A percentile compares a stretch with the other conserved stretches of the same genome.
phyloP scores from a whole-genome alignment of 2,113 vertebrate genomes.

The Arenaria interpres region DNA sequence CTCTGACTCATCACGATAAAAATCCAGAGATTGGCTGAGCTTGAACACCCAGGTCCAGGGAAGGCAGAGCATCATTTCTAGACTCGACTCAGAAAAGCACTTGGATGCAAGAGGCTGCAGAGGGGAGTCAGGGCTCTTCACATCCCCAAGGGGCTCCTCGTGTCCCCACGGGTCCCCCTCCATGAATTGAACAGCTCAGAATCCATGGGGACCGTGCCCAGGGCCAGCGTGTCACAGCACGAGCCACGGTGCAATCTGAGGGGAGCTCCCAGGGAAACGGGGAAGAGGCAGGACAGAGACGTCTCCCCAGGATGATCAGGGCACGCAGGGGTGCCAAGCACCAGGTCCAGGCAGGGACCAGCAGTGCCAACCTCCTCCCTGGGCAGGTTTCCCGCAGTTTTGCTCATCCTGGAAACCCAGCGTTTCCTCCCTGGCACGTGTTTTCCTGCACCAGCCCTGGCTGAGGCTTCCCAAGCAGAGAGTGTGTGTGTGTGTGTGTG shows the following conservation, averaged over 20 bases:
- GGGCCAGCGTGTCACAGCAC: no score
- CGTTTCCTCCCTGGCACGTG: background rate
- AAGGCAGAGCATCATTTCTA: background rate
- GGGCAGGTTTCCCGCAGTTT: background rate
- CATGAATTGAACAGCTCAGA: fast-evolving
- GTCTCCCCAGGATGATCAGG: fast-evolving
- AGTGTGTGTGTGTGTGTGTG: background rate
- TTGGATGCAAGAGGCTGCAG: background rate
- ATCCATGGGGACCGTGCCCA: fast-evolving
- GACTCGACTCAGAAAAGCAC: background rate
- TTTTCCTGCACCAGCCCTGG: background rate
- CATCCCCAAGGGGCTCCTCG: background rate
- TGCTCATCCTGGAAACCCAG: background rate
- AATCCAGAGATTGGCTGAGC: background rate
- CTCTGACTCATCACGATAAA: background rate
- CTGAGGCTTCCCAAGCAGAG: background rate
- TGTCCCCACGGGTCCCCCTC: fast-evolving
- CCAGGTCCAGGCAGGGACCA: fast-evolving
- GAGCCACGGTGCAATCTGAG: fast-evolving
- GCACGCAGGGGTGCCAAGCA: background rate
- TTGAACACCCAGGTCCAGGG: background rate
- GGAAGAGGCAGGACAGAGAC: background rate
- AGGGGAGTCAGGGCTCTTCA: no score
- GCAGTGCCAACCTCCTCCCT: background rate
- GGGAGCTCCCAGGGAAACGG: fast-evolving